A percentile compares a stretch with the other conserved stretches of the same genome.
phyloP scores from a whole-genome alignment of 2,113 vertebrate genomes.

The Neolamprologus kungweensis region DNA sequence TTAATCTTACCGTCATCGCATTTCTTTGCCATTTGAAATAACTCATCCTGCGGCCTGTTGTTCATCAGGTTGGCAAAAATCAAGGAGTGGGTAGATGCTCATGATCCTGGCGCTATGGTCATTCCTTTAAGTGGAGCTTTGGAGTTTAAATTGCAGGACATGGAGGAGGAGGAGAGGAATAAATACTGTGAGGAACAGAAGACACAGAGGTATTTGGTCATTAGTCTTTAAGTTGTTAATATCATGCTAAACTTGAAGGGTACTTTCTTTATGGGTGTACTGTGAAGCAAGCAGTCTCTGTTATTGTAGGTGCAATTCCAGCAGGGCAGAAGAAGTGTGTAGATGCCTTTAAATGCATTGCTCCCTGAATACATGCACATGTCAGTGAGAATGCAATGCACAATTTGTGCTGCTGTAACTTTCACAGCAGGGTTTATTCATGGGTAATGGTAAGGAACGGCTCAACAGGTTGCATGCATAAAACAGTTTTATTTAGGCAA shows the following conservation, averaged over 20 bases:
- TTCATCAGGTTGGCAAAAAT: constrained; percentile 93
- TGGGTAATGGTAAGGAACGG: not conserved
- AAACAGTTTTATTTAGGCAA: not conserved
- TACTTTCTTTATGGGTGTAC: not conserved
- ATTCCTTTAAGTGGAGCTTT: constrained; percentile 94
- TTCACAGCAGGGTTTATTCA: not conserved
- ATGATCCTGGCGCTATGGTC: constrained; percentile 92
- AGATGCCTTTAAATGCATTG: not conserved
- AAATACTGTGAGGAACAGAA: constrained; percentile 95
- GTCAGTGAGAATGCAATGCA: not conserved
- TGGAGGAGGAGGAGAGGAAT: constrained; percentile 89
- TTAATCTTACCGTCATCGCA: not conserved
- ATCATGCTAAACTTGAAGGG: not conserved
- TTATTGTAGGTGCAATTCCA: not conserved
- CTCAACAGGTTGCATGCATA: not conserved
- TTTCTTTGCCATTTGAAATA: not conserved
- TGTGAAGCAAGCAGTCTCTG: not conserved
- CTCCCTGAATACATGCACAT: not conserved
- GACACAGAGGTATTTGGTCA: constrained; percentile 77
- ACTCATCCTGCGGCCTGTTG: constrained; percentile 11
- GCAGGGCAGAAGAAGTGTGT: not conserved
- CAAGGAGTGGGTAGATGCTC: constrained; percentile 98
- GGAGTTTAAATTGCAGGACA: constrained; percentile 93
- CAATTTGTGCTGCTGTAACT: not conserved
- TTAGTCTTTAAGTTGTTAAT: not conserved